Conservation (phyloP, 2,113 vertebrate genomes). For the Pituophis catenifer region DNA sequence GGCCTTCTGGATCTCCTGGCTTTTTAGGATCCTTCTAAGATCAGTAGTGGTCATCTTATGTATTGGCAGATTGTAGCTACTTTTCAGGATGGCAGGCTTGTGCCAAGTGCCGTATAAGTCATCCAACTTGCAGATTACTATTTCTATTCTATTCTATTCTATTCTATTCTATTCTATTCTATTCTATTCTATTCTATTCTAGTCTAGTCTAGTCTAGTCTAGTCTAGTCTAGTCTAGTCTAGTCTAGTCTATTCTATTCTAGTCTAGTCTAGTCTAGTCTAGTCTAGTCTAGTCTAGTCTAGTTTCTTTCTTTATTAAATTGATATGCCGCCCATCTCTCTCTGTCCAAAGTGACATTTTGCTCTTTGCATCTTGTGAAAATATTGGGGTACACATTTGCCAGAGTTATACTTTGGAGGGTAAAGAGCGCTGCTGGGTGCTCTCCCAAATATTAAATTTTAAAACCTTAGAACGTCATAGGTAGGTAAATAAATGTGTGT, state of each 20-base stretch:
- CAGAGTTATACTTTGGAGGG: background rate
- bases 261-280: background rate
- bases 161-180: too few species aligned
- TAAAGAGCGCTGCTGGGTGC: background rate
- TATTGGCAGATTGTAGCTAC: slow-evolving; percentile 83
- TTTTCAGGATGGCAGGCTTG: too few species aligned
- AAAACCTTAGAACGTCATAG: background rate
- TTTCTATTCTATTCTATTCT: too few species aligned
- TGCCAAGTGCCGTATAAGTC: too few species aligned
- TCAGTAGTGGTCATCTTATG: slow-evolving; percentile 99
- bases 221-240: too few species aligned
- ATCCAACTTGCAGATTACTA: too few species aligned
- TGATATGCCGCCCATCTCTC: background rate
- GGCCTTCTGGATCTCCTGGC: slow-evolving; percentile 92
- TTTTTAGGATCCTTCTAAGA: slow-evolving; percentile 91
- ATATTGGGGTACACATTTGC: background rate
- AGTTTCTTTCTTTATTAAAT: background rate
- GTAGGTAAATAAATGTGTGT: slow-evolving; percentile 11
- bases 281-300: too few species aligned
- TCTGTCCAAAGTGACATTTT: background rate
- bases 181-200: too few species aligned
- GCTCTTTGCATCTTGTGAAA: background rate
- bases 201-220: background rate
- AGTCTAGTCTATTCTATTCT: too few species aligned
- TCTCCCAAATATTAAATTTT: background rate